These are phyloP conservation scores for zebrafish (Danio rerio) DNA, from an alignment of 2,113 vertebrate genomes.

Conservation along the genomic window DNA sequence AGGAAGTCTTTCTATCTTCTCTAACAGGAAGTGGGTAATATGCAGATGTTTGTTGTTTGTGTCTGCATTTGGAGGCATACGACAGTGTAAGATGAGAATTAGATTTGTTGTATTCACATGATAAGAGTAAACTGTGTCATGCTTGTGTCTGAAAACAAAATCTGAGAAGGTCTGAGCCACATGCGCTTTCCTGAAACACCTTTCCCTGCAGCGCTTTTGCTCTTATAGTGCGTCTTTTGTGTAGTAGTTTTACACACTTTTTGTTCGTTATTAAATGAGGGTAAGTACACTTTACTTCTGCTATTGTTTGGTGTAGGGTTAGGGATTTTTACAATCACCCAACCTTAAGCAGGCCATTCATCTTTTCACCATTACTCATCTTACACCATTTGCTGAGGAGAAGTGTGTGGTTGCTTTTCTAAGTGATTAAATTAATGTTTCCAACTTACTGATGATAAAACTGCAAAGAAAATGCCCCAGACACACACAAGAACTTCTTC, in stretches of 20 bases:
- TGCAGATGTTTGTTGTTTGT: not conserved
- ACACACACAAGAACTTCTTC: not conserved
- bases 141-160: slow-evolving; percentile 11
- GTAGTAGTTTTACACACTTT: not conserved
- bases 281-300: not conserved
- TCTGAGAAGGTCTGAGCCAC: slow-evolving; percentile 3
- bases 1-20: too few relatives aligned
- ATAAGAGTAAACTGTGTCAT: not conserved
- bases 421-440: not conserved
- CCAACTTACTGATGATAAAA: not conserved
- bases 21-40: slow-evolving; percentile 21
- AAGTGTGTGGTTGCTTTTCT: not conserved
- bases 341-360: not conserved
- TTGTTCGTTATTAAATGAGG: slow-evolving; percentile 6
- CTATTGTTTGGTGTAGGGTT: not conserved
- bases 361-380: not conserved
- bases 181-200: not conserved
- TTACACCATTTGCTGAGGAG: not conserved
- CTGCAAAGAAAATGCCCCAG: too few relatives aligned
- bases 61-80: not conserved
- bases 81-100: not conserved
- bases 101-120: not conserved
- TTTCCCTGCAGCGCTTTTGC: not conserved
- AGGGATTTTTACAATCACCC: not conserved
- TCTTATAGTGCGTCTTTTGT: not conserved